These are phyloP conservation scores for Muntiacus muntjak DNA, from an alignment of 2,113 vertebrate genomes.

Conservation along the genomic window DNA sequence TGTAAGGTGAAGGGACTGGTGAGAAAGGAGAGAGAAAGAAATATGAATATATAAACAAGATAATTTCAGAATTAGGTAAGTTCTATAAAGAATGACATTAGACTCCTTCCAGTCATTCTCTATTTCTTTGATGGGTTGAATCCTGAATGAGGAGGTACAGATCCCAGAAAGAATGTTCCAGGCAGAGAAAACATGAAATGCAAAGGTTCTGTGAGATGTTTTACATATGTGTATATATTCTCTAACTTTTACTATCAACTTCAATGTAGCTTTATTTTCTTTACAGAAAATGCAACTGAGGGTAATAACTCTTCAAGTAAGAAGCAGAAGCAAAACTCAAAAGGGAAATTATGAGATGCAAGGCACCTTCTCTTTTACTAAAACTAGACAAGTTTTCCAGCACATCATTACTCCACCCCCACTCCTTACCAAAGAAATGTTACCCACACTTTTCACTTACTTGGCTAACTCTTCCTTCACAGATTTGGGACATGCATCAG, in stretches of 20 bases:
- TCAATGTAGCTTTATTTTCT: background rate
- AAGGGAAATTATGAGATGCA: background rate
- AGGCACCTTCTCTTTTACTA: background rate
- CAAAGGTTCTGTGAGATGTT: background rate
- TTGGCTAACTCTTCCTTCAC: constrained; percentile 6
- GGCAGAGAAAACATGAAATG: background rate
- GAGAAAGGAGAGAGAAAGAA: background rate
- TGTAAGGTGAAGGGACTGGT: background rate
- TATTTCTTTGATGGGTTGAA: background rate
- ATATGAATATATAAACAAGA: background rate
- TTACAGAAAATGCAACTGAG: constrained; percentile 13
- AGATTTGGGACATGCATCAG: constrained; percentile 15
- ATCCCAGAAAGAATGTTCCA: background rate
- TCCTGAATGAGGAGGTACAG: background rate
- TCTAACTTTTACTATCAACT: background rate
- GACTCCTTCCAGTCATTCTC: background rate
- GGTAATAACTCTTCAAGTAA: background rate
- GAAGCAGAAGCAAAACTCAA: background rate
- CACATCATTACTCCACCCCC: background rate
- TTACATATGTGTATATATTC: background rate
- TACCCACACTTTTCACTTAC: background rate
- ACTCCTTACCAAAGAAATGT: background rate
- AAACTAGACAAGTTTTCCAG: background rate
- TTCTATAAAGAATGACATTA: background rate
- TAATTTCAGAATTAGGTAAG: background rate